Percentiles rank a stretch among this genome's conserved stretches.
phyloP scores from a whole-genome alignment of 2,113 vertebrate genomes.

The Phaethon lepturus region DNA sequence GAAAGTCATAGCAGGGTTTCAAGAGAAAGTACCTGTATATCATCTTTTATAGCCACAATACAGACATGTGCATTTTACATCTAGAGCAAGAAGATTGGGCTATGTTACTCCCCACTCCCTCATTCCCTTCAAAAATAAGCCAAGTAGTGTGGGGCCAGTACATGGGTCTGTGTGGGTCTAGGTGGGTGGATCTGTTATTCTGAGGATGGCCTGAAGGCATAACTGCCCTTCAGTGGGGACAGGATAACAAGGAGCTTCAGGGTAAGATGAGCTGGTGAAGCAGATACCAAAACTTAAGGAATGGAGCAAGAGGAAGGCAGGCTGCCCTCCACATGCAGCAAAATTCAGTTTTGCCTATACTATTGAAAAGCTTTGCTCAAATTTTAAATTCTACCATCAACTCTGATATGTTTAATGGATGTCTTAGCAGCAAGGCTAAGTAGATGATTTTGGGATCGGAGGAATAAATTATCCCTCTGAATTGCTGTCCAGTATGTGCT shows the following conservation, averaged over 20 bases:
- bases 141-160: not conserved
- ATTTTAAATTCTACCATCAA: not conserved
- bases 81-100: not conserved
- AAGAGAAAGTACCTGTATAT: not conserved
- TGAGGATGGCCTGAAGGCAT: not conserved
- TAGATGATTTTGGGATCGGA: not conserved
- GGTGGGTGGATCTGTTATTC: not conserved
- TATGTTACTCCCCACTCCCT: not conserved
- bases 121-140: not conserved
- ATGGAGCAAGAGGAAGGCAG: not conserved
- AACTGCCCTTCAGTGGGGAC: not conserved
- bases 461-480: not conserved
- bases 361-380: not conserved
- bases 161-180: not conserved
- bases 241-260: not conserved
- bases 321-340: not conserved
- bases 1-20: not conserved
- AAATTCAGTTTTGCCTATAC: not conserved
- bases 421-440: not conserved
- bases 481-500: not conserved
- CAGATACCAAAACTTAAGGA: not conserved
- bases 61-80: not conserved
- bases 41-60: not conserved
- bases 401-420: not conserved
- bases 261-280: not conserved